Evolutionary conservation across 2,113 vertebrate genomes (phyloP), one percentile per base, ranked within the genome.

Genomic region (Triplophysa rosa): DNA sequence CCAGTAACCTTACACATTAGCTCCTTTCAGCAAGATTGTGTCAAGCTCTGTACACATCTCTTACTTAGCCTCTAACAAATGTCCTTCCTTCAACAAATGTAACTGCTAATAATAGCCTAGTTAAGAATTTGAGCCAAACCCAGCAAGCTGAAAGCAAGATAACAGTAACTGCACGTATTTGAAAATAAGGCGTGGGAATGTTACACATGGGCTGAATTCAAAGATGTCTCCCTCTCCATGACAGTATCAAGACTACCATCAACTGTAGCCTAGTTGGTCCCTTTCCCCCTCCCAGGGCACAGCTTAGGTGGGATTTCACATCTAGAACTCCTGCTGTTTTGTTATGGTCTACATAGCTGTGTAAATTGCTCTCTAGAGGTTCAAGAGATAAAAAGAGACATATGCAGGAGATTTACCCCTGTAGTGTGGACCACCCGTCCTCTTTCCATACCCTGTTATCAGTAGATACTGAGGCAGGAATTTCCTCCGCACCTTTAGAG

Each of bases 331-430:
- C 78, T 74, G 77, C 77, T 83, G 74, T 72, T 71, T 86, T 83
- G 62, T 80, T 74, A 78, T 78, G 42, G 75, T 70, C 82, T 78
- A 29, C 49, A 82, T 65, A 81, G 73, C 77, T 81, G 59, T 61
- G 81, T 56, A 89, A 87, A 88, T 88, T 87, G 83, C 86, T 87
- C 87, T 86, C 86, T 8, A 2, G 77, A 83, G 86, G 62, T 58
- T 62, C 62, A 42, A 5, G 8, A 64, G 80, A 86, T 81, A 73
- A 82, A 83, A 70, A 67, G 42, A 82, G 29, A 82, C 29, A 72
- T 67, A 80, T 77, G 79, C 82, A 76, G 26, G 73, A 78, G 56
- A 66, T 78, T 84, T 82, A 67, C 66, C 63, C 71, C 80, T 63
- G 33, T 59, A n/a, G 54, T 72, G 77, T 37, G 14, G 62, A 84